A percentile compares a stretch with the other conserved stretches of the same genome.
phyloP scores from a whole-genome alignment of 2,113 vertebrate genomes.

The Pseudopipra pipra region DNA sequence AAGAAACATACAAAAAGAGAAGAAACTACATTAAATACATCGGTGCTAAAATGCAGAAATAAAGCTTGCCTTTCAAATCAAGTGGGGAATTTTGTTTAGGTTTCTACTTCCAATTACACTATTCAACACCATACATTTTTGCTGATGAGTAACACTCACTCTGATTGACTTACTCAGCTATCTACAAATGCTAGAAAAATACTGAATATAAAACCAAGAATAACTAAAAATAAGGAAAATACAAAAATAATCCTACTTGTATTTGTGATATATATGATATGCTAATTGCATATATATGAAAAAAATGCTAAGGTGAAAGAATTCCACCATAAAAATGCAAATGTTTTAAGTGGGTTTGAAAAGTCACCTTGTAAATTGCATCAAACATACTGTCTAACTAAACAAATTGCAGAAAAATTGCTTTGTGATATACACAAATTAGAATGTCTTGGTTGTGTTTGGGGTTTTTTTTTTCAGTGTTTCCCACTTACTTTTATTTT shows the following conservation, averaged over 20 bases:
- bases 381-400: not conserved
- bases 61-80: not conserved
- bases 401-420: not conserved
- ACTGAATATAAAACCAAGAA: not conserved
- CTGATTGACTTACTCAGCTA: not conserved
- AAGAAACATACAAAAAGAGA: not conserved
- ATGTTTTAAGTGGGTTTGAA: not conserved
- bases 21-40: not conserved
- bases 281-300: not conserved
- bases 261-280: not conserved
- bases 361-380: not conserved
- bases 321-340: not conserved
- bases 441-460: not conserved
- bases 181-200: not conserved
- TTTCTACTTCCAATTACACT: not conserved
- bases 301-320: not conserved
- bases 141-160: not conserved
- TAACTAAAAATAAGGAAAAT: not conserved
- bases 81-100: not conserved
- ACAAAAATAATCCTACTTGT: not conserved
- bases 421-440: not conserved
- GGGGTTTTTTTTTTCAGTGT: not conserved
- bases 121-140: not conserved
- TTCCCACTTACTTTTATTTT: not conserved
- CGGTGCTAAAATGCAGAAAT: not conserved